These are phyloP conservation scores for Agriotes lineatus DNA, from an alignment of 2,888 invertebrate genomes.

Conservation along the genomic window DNA sequence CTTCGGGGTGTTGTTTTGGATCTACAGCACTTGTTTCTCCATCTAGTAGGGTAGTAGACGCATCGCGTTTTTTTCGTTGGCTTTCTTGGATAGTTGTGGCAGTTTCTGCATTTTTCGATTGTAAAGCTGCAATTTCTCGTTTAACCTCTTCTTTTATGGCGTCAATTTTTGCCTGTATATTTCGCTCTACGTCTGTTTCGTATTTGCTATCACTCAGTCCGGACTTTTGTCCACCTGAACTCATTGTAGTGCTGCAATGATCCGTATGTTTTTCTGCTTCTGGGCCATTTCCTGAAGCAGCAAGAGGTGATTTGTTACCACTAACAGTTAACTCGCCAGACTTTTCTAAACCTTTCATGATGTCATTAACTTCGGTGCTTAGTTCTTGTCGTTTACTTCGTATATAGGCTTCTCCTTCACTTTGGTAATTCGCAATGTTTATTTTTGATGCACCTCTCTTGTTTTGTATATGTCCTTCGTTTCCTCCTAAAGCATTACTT, in stretches of 20 bases:
- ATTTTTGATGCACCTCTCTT: slow-evolving; percentile 23
- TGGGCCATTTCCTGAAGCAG: slow-evolving; percentile 40
- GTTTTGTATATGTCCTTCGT: background rate
- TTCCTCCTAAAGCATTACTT: background rate
- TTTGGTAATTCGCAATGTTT: slow-evolving; percentile 48
- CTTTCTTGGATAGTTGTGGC: slow-evolving; percentile 13
- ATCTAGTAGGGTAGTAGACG: slow-evolving; percentile 53
- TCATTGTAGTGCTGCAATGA: slow-evolving; percentile 7
- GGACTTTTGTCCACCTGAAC: slow-evolving; percentile 39
- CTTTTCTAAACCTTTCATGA: slow-evolving; percentile 53
- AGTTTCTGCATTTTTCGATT: slow-evolving; percentile 20
- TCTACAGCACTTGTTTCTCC: slow-evolving; percentile 59
- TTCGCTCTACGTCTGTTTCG: slow-evolving; percentile 58
- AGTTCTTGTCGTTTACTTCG: slow-evolving; percentile 44
- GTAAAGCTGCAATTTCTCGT: slow-evolving; percentile 58
- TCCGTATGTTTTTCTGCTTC: slow-evolving; percentile 40
- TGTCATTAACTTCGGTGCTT: slow-evolving; percentile 44
- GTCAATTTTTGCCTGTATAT: slow-evolving; percentile 62
- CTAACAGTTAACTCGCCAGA: slow-evolving; percentile 55
- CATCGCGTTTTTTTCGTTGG: slow-evolving; percentile 55
- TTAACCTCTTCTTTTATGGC: slow-evolving; percentile 64
- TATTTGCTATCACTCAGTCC: slow-evolving; percentile 51
- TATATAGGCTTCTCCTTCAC: slow-evolving; percentile 49
- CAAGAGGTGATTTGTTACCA: slow-evolving; percentile 55
- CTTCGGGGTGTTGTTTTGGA: slow-evolving; percentile 54